Percentiles rank a stretch among this genome's conserved stretches.
Conservation (phyloP, 30 jellyfish, hydroid and myxozoan species). For the Aurelia aurita complex sp. Pacific region DNA sequence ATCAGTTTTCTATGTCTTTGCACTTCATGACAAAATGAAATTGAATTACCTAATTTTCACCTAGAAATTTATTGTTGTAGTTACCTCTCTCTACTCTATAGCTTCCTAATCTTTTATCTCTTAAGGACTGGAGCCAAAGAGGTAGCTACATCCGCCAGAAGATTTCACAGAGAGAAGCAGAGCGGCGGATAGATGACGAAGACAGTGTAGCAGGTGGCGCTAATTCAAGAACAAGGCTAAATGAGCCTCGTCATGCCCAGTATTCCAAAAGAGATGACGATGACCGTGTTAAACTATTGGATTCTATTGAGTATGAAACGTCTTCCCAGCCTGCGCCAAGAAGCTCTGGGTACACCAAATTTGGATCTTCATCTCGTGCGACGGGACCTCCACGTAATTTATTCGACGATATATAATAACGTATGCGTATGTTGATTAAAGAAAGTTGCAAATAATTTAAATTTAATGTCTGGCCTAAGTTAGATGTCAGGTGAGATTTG, state of each 20-base stretch:
- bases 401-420: constrained; percentile 43
- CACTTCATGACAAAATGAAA: too few relatives aligned
- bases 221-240: constrained; percentile 67
- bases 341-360: constrained; percentile 46
- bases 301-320: constrained; percentile 60
- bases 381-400: constrained; percentile 64
- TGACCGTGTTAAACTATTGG: constrained; percentile 55
- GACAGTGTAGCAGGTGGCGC: constrained; percentile 38
- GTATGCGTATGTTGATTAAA: too few relatives aligned
- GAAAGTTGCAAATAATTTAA: too few relatives aligned
- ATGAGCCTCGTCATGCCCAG: constrained; percentile 43
- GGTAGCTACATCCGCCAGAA: constrained; percentile 67
- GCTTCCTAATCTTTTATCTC: too few relatives aligned
- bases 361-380: constrained; percentile 34
- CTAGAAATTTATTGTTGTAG: too few relatives aligned
- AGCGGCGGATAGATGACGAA: constrained; percentile 55
- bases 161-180: constrained; percentile 11
- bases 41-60: too few relatives aligned
- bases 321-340: constrained; percentile 43
- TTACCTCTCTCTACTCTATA: too few relatives aligned
- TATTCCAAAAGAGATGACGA: constrained; percentile 62
- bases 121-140: constrained; percentile 75
- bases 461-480: too few relatives aligned
- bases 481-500: too few relatives aligned
- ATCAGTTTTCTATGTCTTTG: too few relatives aligned